Conservation (phyloP, 2,797 vertebrate genomes). For the Karalla daura region DNA sequence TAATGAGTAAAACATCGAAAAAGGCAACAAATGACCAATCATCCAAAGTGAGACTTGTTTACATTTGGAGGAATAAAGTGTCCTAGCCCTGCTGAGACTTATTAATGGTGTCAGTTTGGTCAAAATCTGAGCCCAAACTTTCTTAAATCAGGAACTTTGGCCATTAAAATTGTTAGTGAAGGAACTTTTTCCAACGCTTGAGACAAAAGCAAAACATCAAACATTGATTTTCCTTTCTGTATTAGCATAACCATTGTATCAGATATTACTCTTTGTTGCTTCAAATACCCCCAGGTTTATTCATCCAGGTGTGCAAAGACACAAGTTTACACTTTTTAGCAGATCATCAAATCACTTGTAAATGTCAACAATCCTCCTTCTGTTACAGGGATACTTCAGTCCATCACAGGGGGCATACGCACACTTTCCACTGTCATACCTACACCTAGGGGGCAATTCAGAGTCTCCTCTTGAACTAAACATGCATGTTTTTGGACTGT, state of each 20-base stretch:
- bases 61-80: conserved; percentile 22
- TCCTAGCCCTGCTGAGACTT: conserved; percentile 31
- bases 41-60: conserved; percentile 24
- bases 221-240: too few relatives aligned
- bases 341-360: background rate
- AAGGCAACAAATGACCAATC: conserved; percentile 36
- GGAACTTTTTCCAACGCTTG: conserved; percentile 11
- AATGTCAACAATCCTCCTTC: too few relatives aligned
- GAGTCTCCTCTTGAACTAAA: too few relatives aligned
- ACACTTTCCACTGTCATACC: too few relatives aligned
- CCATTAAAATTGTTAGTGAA: conserved; percentile 25
- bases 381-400: too few relatives aligned
- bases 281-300: background rate
- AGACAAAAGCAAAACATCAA: conserved; percentile 13
- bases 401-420: too few relatives aligned
- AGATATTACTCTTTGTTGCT: background rate
- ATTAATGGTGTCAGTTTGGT: conserved; percentile 45
- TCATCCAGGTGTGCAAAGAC: background rate
- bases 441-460: too few relatives aligned
- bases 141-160: conserved; percentile 42
- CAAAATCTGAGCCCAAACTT: conserved; percentile 33
- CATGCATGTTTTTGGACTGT: too few relatives aligned
- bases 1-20: conserved; percentile 55
- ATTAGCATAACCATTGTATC: background rate
- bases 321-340: background rate